Evolutionary conservation across 1,140 invertebrate genomes (phyloP).

Genomic region (Musca vetustissima): DNA sequence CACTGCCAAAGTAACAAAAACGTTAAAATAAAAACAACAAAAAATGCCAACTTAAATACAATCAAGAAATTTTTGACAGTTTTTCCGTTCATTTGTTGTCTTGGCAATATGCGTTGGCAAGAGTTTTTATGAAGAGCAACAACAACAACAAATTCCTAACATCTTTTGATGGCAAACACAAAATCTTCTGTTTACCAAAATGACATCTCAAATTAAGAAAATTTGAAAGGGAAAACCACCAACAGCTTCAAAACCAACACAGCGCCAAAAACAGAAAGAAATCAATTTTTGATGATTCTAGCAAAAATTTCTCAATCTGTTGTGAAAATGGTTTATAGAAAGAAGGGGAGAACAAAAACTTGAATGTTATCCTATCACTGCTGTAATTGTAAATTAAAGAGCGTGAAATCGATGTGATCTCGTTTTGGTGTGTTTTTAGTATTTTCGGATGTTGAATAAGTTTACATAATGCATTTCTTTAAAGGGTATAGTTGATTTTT

Average conservation of each 20-base stretch:
- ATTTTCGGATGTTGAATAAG: no score
- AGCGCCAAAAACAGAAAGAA: not conserved
- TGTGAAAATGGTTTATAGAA: no score
- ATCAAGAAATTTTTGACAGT: constrained; percentile 3
- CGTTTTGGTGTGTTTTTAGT: no score
- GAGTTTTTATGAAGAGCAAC: no score
- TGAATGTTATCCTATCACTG: no score
- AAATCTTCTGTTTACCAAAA: not conserved
- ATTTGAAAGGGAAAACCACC: constrained; percentile 3
- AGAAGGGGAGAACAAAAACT: no score
- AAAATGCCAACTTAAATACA: not conserved
- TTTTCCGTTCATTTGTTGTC: constrained; percentile 3
- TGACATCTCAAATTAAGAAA: constrained; percentile 24
- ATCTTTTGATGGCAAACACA: not conserved
- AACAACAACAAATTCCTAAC: not conserved
- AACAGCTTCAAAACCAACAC: not conserved
- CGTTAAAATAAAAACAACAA: not conserved
- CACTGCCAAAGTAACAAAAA: no score
- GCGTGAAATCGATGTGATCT: no score
- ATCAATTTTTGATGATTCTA: constrained; percentile 14
- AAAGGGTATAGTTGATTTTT: no score
- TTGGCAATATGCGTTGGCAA: no score
- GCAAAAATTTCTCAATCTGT: constrained; percentile 4
- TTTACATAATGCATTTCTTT: no score
- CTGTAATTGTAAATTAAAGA: no score